Base-by-base conservation (phyloP, 2,113 vertebrate species). In the Zosterops hypoxanthus region DNA sequence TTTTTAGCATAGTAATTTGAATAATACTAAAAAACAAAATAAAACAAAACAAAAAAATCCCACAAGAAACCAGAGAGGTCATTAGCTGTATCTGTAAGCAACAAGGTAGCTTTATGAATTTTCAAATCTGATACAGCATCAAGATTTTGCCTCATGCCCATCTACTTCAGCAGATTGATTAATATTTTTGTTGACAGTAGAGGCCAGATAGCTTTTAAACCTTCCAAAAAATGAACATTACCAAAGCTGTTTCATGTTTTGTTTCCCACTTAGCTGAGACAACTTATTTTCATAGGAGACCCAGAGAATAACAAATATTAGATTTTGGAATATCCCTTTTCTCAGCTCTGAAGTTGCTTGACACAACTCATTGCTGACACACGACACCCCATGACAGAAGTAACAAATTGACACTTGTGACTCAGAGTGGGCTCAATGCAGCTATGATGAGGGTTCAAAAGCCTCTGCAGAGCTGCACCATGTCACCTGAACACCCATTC, bases 361-460 rank as follows among this genome's bases (percentile, higher is more conserved):
- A 29, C 33, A 24, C 10, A 39, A 16, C 31, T 28, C 52, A 20
- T 65, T 28, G 23, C 36, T 66, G 36, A 59, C 36, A n/a, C 33
- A 33, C 5, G 4, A 17, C 41, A 44, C 16, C 70, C 24, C 20
- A 22, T 42, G 52, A 70, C 3, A 8, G 49, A 83, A 65, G 23
- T 29, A 53, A 46, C 11, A 88, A 66, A 90, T 14, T 6, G 19
- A 39, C 44, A 8, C 11, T 26, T 26, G 36, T 36, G 10, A 13
- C 61, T 70, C 64, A 33, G 22, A 57, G 24, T 8, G n/a, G 61
- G 31, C 31, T 91, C 26, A 49, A 5, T 59, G 10, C 55, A 88
- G 55, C 14, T 0, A 0, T 16, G 33, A 33, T 36, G 12, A 6
- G 17, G 76, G 41, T 33, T 61, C 17, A 2, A 46, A 26, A 77